Evolutionary conservation across 2,113 vertebrate species (phyloP), one percentile per base, ranked within the genome.

Genomic region (Smithornis capensis): DNA sequence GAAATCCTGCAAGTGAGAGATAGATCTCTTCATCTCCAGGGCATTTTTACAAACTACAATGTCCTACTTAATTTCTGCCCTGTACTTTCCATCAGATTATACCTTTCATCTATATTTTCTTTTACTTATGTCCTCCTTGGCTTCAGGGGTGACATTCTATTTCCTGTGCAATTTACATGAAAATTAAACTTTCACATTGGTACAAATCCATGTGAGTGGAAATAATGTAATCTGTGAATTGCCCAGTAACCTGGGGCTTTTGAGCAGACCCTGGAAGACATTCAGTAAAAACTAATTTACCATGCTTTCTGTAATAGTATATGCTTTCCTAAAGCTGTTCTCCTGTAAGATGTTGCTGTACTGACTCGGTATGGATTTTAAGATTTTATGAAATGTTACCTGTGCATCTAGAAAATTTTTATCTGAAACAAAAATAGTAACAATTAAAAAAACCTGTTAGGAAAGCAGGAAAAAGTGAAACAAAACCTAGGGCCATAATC

Each of bases 141-240:
- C 69, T 94, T 62, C 6, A 6, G 73, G 59, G 38, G 40, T 81
- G 40, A 27, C 50, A 78, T 91, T 95, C n/a, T 12, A 73, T 96
- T 91, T 95, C 38, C 64, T 33, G n/a, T 28, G 37, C 49, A 94
- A 94, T 97, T 96, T 93, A 53, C 73, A 67, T 91, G 62, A 87
- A 95, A 94, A 93, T 95, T 85, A 93, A 83, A 73, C 40, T 92
- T 92, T 91, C 71, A 50, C 65, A 76, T 42, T 49, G 47, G 42
- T 76, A 27, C 78, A 57, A 63, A 73, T 83, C 55, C 37, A n/a
- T 15, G 37, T 42, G 42, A 28, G n/a, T 83, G n/a, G 78, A 94
- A 95, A 88, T 67, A 80, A 90, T 22, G 18, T 45, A 8, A 21
- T 69, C 42, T 92, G 31, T 45, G 24, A 63, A 83, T 71, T 78